phyloP scores from a whole-genome alignment of 1,140 invertebrate genomes.

The Euura saliciscinereae region DNA sequence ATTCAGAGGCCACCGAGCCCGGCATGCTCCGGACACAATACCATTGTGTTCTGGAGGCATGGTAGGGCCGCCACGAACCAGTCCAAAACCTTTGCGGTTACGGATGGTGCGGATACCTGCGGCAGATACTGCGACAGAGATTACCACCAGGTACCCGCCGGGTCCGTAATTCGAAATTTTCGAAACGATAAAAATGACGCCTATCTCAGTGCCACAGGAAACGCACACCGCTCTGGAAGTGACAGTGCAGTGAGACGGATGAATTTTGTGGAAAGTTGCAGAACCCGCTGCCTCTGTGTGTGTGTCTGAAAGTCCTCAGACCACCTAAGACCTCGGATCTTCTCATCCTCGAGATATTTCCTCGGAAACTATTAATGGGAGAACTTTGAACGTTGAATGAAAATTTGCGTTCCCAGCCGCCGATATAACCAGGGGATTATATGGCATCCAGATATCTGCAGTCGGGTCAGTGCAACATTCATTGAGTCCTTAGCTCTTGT shows the following conservation, averaged over 20 bases:
- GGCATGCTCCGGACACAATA: constrained; percentile 6
- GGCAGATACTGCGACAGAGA: background rate
- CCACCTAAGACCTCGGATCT: too few species aligned
- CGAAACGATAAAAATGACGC: background rate
- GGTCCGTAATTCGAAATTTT: background rate
- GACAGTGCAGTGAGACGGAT: too few species aligned
- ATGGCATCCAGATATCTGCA: too few species aligned
- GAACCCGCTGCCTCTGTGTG: too few species aligned
- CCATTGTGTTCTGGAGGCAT: background rate
- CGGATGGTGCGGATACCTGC: constrained; percentile 1
- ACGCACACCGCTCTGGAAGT: too few species aligned
- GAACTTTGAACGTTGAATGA: constrained; percentile 1
- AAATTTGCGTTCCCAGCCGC: background rate
- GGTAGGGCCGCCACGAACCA: background rate
- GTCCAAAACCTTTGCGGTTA: background rate
- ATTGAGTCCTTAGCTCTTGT: too few species aligned
- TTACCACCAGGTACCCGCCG: background rate
- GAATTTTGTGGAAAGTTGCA: too few species aligned
- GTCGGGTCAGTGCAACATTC: too few species aligned
- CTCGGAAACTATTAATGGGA: background rate
- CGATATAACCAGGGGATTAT: too few species aligned
- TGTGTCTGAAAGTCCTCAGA: too few species aligned
- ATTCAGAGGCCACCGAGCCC: background rate
- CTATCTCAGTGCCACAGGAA: background rate
- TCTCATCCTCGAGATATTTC: background rate